Evolutionary conservation across 2,888 invertebrate genomes (phyloP).

Genomic region (Cryptocheilus praepositus): DNA sequence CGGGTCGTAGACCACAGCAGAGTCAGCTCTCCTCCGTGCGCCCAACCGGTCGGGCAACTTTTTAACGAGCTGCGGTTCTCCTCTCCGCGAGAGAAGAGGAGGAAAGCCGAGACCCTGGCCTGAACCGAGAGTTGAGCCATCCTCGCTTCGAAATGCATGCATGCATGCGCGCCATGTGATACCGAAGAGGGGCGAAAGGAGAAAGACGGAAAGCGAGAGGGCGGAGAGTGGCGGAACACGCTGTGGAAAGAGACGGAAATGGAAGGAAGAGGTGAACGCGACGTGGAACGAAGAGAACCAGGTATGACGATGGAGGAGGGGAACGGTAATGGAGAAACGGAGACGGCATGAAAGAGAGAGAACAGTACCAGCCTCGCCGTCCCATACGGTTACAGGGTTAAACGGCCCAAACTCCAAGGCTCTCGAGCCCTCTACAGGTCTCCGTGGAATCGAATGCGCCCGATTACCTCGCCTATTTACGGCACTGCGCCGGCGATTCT

Average conservation of each 20-base stretch:
- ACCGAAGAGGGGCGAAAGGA: conserved; percentile 48
- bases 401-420: conserved; percentile 46
- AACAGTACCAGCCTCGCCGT: conserved; percentile 42
- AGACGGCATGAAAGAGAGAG: background rate
- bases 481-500: conserved; percentile 26
- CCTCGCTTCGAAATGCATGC: conserved; percentile 71
- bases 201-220: no score
- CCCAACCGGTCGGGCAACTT: conserved; percentile 74
- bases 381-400: conserved; percentile 50
- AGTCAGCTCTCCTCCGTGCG: conserved; percentile 65
- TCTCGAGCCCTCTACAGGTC: conserved; percentile 15
- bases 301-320: no score
- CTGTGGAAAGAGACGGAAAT: conserved; percentile 11
- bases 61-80: conserved; percentile 71
- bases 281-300: background rate
- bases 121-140: conserved; percentile 68
- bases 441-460: conserved; percentile 45
- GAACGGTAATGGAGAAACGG: background rate
- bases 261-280: background rate
- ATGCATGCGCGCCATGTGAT: conserved; percentile 66
- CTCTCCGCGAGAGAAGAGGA: conserved; percentile 56
- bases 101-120: conserved; percentile 65
- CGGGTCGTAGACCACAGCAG: conserved; percentile 73
- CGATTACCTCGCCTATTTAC: conserved; percentile 54
- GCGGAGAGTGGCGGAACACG: conserved; percentile 23